Conservation (phyloP, 2,888 invertebrate species). For the Drosophila sordidapex region DNA sequence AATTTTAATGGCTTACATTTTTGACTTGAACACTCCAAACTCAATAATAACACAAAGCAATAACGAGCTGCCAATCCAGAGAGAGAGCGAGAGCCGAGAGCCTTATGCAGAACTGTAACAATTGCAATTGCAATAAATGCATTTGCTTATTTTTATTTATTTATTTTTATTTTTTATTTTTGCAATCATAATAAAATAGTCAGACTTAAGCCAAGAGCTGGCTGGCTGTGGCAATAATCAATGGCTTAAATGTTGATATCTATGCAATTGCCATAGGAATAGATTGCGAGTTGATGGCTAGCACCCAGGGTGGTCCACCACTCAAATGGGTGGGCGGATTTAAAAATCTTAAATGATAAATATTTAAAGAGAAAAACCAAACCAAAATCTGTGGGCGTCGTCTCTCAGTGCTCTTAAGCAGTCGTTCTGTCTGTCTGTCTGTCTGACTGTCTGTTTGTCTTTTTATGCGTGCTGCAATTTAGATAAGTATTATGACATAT, state of each 20-base stretch:
- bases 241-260: constrained; percentile 46
- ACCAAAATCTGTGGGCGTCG: constrained; percentile 43
- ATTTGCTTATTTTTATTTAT: neutral
- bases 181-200: constrained; percentile 57
- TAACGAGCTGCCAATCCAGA: neutral
- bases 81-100: neutral
- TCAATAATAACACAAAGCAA: neutral
- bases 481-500: constrained; percentile 82
- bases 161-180: neutral
- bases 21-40: neutral
- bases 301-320: constrained; percentile 45
- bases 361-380: constrained; percentile 64
- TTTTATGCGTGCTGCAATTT: constrained; percentile 61
- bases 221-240: constrained; percentile 60
- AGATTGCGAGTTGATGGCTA: constrained; percentile 29
- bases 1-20: neutral
- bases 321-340: constrained; percentile 24
- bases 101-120: constrained; percentile 37
- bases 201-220: constrained; percentile 25
- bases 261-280: constrained; percentile 51
- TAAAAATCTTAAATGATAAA: constrained; percentile 65
- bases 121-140: constrained; percentile 29
- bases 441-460: constrained; percentile 1
- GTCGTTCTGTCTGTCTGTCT: neutral
- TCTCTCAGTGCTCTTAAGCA: neutral